Conservation (phyloP, 92 coral and sea anemone species). For the Metridium senile region DNA sequence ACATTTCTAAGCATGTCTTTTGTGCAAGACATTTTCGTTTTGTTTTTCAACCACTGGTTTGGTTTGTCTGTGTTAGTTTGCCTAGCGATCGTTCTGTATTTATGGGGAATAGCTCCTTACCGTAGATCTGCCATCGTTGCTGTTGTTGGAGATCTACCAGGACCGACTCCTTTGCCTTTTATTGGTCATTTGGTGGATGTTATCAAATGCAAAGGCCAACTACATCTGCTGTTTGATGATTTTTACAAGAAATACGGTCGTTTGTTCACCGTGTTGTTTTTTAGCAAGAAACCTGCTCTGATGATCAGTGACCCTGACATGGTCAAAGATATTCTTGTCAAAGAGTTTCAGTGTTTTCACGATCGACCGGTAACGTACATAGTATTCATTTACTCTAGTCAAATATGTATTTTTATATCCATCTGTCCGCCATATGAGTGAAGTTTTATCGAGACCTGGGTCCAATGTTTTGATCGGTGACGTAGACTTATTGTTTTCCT, state of each 20-base stretch:
- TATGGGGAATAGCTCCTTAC: slow-evolving; percentile 17
- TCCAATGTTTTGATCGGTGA: too few species aligned
- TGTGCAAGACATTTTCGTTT: neutral
- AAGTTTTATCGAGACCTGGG: too few species aligned
- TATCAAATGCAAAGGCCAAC: slow-evolving; percentile 23
- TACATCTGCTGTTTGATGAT: slow-evolving; percentile 32
- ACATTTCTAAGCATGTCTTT: neutral
- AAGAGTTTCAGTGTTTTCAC: slow-evolving; percentile 48
- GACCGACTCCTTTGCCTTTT: slow-evolving; percentile 42
- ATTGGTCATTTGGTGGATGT: slow-evolving; percentile 23
- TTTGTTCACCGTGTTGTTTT: slow-evolving; percentile 12
- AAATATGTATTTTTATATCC: too few species aligned
- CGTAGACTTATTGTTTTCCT: too few species aligned
- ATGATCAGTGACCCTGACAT: slow-evolving; percentile 42
- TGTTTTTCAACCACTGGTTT: neutral
- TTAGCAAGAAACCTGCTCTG: slow-evolving; percentile 24
- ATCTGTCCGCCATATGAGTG: too few species aligned
- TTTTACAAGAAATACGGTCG: slow-evolving; percentile 48
- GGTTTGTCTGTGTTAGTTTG: neutral
- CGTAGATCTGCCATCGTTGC: slow-evolving; percentile 2
- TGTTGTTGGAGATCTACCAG: slow-evolving; percentile 27
- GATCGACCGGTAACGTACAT: slow-evolving; percentile 50
- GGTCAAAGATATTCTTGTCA: slow-evolving; percentile 54
- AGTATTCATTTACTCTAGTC: too few species aligned
- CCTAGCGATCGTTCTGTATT: slow-evolving; percentile 1